Evolutionary conservation across 1,140 invertebrate genomes (phyloP).

Genomic region (Goniozus legneri): DNA sequence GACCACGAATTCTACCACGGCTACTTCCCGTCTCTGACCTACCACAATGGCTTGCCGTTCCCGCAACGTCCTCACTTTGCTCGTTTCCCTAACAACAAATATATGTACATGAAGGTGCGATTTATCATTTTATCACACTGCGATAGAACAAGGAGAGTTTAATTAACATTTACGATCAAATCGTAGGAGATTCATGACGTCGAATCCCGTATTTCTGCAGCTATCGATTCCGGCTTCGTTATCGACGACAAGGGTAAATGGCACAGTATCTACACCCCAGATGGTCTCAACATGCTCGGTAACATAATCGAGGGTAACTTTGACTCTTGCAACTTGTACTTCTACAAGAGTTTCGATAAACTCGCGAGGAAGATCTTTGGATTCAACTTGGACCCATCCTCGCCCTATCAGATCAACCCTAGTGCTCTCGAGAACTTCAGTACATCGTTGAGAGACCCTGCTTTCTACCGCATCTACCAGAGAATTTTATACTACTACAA

Average conservation of each 20-base stretch:
- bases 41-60: constrained; percentile 33
- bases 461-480: constrained; percentile 64
- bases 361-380: constrained; percentile 46
- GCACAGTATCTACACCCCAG: constrained; percentile 33
- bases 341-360: constrained; percentile 58
- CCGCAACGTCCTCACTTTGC: constrained; percentile 27
- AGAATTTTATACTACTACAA: constrained; percentile 55
- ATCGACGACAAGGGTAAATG: constrained; percentile 33
- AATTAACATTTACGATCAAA: too few relatives aligned
- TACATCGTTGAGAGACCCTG: constrained; percentile 64
- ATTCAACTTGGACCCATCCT: constrained; percentile 51
- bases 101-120: constrained; percentile 26
- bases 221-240: constrained; percentile 52
- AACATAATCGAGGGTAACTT: constrained; percentile 54
- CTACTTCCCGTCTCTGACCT: constrained; percentile 35
- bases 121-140: background rate
- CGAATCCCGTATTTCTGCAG: constrained; percentile 50
- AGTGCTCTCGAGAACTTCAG: constrained; percentile 57
- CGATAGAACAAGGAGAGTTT: background rate
- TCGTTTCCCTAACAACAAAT: constrained; percentile 32
- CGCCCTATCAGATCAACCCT: constrained; percentile 51
- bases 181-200: constrained; percentile 37
- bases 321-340: constrained; percentile 54
- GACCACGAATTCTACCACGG: constrained; percentile 30
- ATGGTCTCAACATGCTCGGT: constrained; percentile 50